Evolutionary conservation across 2,888 invertebrate species (phyloP), one percentile per base, ranked within the genome.

Genomic region (Colostygia pectinataria): DNA sequence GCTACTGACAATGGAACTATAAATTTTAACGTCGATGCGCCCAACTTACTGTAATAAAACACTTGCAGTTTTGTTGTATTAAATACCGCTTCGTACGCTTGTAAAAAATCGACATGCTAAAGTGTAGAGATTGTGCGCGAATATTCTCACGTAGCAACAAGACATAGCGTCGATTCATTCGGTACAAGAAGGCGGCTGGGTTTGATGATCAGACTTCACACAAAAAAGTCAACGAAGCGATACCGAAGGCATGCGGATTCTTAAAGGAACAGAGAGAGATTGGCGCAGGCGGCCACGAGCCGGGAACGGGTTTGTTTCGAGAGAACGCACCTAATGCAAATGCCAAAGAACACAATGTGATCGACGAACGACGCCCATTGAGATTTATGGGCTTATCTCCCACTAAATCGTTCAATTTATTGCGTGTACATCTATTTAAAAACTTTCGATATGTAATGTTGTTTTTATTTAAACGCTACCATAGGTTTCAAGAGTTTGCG

Each of bases 301-400:
- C 65, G 58, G 61, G 66, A 82, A 85, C 85, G 73, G 76, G 85
- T 85, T 85, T 69, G 61, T 63, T 66, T 64, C 74, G 77, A 73
- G 83, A 80, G 83, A 85, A 83, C 80, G 80, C 72, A 71, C 74
- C 71, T 78, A 77, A 83, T 79, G 66, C 79, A 83, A 77, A 72
- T 78, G 73, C 65, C 63, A 63, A 76, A 65, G 70, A 71, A 76
- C 66, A 74, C 80, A 83, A 83, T 79, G 73, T 62, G 61, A 59
- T 60, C 63, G 66, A 67, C 65, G 57, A 53, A 60, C 50, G 57
- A 71, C 32, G 6, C 13, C 10, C 68, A 71, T 71, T 65, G 61
- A 68, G 66, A 72, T 70, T 71, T 74, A 70, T 68, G 63, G 59
- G 53, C 73, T 71, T 68, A 67, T 67, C 72, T 73, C 70, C 68